These are phyloP conservation scores for Acrocyrtus sp. DNA, from an alignment of 2,888 invertebrate genomes.

Conservation along the genomic window DNA sequence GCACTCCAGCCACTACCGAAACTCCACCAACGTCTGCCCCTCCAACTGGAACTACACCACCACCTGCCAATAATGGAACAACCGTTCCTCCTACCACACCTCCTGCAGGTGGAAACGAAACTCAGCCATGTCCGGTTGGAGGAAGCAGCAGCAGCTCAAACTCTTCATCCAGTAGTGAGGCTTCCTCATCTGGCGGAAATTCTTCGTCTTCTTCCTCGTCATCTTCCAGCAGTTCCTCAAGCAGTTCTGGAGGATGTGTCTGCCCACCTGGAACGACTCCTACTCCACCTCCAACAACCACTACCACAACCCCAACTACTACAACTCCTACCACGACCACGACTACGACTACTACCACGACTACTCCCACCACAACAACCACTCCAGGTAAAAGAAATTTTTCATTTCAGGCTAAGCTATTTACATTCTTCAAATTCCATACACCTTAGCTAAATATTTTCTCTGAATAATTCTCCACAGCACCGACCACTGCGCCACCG, in stretches of 20 bases:
- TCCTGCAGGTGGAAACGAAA: neutral
- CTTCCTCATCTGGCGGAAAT: conserved; percentile 16
- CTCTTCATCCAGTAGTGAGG: neutral
- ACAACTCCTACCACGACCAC: conserved; percentile 12
- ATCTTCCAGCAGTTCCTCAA: conserved; percentile 1
- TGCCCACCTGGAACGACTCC: neutral
- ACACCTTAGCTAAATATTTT: too few species aligned
- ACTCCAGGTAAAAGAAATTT: too few species aligned
- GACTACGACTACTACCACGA: too few species aligned
- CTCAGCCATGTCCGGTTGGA: neutral
- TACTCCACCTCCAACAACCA: neutral
- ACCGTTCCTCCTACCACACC: conserved; percentile 7
- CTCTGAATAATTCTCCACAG: too few species aligned
- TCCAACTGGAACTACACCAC: conserved; percentile 6
- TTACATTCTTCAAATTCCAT: too few species aligned
- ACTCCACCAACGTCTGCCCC: conserved; percentile 5
- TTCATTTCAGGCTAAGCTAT: too few species aligned
- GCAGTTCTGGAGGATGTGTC: too few species aligned
- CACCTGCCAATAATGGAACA: conserved; percentile 12
- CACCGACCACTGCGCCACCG: too few species aligned
- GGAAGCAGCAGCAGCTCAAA: neutral
- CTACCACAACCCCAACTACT: neutral
- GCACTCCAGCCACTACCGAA: neutral
- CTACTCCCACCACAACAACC: too few species aligned
- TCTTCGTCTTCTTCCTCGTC: conserved; percentile 14